phyloP scores from a whole-genome alignment of 1,140 invertebrate species.

The Rhagoletis pomonella region DNA sequence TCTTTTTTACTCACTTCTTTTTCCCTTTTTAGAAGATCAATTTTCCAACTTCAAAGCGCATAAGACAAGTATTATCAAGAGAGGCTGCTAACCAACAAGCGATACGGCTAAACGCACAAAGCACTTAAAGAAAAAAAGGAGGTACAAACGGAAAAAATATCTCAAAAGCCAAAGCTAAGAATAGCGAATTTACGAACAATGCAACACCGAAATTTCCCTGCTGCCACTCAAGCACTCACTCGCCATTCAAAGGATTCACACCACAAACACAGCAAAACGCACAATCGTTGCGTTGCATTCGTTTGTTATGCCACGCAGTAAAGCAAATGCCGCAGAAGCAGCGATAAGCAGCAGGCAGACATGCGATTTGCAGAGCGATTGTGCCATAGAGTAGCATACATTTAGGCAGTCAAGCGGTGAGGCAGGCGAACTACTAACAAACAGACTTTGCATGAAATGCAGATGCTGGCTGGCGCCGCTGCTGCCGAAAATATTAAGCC shows the following conservation, averaged over 20 bases:
- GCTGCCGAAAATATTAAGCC: neutral
- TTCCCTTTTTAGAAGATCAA: neutral
- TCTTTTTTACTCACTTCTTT: neutral
- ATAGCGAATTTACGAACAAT: neutral
- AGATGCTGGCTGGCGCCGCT: neutral
- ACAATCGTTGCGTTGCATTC: neutral
- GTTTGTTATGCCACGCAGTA: neutral
- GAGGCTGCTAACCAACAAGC: neutral
- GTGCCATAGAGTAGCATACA: neutral
- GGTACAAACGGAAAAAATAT: neutral
- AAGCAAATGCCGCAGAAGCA: conserved; percentile 30
- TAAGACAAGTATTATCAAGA: conserved; percentile 35
- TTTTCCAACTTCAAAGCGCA: conserved; percentile 34
- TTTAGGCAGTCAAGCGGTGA: conserved; percentile 22
- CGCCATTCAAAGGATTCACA: conserved; percentile 32
- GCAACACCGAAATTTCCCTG: neutral
- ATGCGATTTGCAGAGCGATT: neutral
- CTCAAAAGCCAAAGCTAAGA: neutral
- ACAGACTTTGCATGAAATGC: neutral
- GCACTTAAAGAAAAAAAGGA: neutral
- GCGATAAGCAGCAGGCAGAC: conserved; percentile 14
- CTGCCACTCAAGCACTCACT: neutral
- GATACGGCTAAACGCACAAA: conserved; percentile 7
- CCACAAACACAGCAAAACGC: neutral
- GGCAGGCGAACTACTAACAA: neutral